phyloP scores from a whole-genome alignment of 2,797 vertebrate genomes.

The Eleutherodactylus coqui region DNA sequence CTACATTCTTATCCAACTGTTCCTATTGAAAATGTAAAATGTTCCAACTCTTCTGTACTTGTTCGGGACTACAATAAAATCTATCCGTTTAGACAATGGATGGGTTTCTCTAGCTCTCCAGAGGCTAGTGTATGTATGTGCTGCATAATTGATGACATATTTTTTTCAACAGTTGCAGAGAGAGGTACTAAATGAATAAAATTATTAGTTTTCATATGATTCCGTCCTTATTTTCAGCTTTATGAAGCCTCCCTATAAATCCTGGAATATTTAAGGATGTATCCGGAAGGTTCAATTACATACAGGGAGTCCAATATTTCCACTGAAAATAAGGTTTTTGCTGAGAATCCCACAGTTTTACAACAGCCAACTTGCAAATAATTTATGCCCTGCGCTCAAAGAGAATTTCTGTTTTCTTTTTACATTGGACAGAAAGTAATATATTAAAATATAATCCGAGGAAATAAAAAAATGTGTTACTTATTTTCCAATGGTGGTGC shows the following conservation, averaged over 20 bases:
- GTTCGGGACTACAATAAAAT: slow-evolving; percentile 26
- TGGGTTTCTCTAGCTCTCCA: slow-evolving; percentile 25
- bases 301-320: slow-evolving; percentile 38
- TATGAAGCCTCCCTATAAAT: slow-evolving; percentile 44
- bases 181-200: slow-evolving; percentile 47
- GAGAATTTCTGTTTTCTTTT: slow-evolving; percentile 63
- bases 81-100: slow-evolving; percentile 21
- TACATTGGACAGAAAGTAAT: slow-evolving; percentile 59
- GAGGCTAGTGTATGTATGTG: slow-evolving; percentile 28
- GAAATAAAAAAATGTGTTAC: slow-evolving; percentile 64
- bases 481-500: slow-evolving; percentile 58
- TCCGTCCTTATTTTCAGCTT: slow-evolving; percentile 33
- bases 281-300: slow-evolving; percentile 58
- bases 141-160: slow-evolving; percentile 42
- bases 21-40: slow-evolving; percentile 15
- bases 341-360: slow-evolving; percentile 58
- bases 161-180: slow-evolving; percentile 39
- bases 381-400: slow-evolving; percentile 60
- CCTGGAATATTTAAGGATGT: slow-evolving; percentile 41
- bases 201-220: slow-evolving; percentile 43
- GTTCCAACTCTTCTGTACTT: not conserved
- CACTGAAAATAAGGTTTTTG: slow-evolving; percentile 52
- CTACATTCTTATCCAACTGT: not conserved
- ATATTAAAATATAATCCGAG: slow-evolving; percentile 64
- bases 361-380: slow-evolving; percentile 54